phyloP scores from a whole-genome alignment of 37 sponge, comb jelly and placozoan species.

The Spongia lamella region DNA sequence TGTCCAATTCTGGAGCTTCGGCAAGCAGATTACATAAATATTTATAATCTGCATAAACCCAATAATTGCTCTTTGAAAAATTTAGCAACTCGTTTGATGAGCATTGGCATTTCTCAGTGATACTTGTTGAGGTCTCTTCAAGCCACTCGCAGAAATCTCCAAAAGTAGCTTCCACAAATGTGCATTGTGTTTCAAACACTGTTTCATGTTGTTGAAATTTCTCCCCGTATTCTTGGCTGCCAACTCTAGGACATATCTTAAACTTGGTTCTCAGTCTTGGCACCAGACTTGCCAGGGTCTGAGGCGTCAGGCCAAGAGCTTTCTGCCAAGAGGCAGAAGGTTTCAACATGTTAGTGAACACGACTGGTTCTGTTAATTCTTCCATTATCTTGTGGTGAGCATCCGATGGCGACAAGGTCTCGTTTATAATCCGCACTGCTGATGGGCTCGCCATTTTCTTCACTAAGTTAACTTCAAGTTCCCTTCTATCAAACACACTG shows the following conservation, averaged over 20 bases:
- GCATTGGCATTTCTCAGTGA: background rate
- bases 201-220: background rate
- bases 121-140: background rate
- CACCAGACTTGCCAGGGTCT: conserved; percentile 23
- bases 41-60: conserved; percentile 89
- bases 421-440: too few relatives aligned
- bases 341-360: conserved; percentile 29
- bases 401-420: too few relatives aligned
- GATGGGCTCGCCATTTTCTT: too few relatives aligned
- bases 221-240: background rate
- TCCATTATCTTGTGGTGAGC: too few relatives aligned
- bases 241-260: conserved; percentile 63
- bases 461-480: too few relatives aligned
- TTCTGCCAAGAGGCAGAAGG: conserved; percentile 48
- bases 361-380: conserved; percentile 20
- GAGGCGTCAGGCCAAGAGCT: conserved; percentile 48
- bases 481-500: too few relatives aligned
- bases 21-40: conserved; percentile 71
- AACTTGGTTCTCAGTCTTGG: conserved; percentile 38
- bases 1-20: conserved; percentile 31
- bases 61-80: conserved; percentile 34
- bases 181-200: conserved; percentile 79
- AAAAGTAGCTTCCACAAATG: conserved; percentile 45
- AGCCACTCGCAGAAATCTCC: conserved; percentile 70
- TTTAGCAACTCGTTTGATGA: background rate